phyloP scores from a whole-genome alignment of 1,140 invertebrate species.

The Mycetomoellerius zeteki region DNA sequence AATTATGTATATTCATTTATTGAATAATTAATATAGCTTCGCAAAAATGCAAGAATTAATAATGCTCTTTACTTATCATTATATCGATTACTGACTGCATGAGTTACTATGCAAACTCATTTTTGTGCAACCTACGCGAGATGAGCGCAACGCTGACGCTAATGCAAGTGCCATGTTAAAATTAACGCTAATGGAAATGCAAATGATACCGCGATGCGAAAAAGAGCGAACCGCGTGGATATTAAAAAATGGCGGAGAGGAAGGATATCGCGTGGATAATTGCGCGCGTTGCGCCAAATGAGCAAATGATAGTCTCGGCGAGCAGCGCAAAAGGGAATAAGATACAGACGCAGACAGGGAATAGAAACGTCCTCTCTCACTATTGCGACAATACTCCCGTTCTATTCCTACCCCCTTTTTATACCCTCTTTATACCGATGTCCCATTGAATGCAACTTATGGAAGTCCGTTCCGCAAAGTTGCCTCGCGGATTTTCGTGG shows the following conservation, averaged over 20 bases:
- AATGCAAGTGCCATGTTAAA: slow-evolving; percentile 38
- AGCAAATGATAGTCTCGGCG: slow-evolving; percentile 44
- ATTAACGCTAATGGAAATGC: slow-evolving; percentile 53
- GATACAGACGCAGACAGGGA: slow-evolving; percentile 61
- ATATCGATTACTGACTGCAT: not conserved
- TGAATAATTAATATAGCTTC: slow-evolving; percentile 27
- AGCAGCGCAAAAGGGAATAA: slow-evolving; percentile 71
- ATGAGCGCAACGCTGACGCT: slow-evolving; percentile 1
- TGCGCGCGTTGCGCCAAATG: slow-evolving; percentile 66
- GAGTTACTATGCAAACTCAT: not conserved
- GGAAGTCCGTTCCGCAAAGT: slow-evolving; percentile 82
- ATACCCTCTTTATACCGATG: slow-evolving; percentile 82
- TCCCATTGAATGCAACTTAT: slow-evolving; percentile 84
- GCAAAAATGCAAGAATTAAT: slow-evolving; percentile 15
- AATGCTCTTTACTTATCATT: slow-evolving; percentile 6
- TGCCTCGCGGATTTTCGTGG: slow-evolving; percentile 81
- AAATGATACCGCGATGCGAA: slow-evolving; percentile 29
- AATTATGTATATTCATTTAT: slow-evolving; percentile 33
- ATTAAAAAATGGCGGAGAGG: slow-evolving; percentile 70
- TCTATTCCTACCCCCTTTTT: slow-evolving; percentile 67
- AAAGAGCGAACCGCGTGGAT: slow-evolving; percentile 20
- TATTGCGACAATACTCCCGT: slow-evolving; percentile 69
- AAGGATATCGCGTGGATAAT: slow-evolving; percentile 76
- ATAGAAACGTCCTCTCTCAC: slow-evolving; percentile 31
- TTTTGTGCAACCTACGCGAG: slow-evolving; percentile 51